These are phyloP conservation scores for Drosophila quinaria DNA, from an alignment of 2,888 invertebrate species.

Conservation along the genomic window DNA sequence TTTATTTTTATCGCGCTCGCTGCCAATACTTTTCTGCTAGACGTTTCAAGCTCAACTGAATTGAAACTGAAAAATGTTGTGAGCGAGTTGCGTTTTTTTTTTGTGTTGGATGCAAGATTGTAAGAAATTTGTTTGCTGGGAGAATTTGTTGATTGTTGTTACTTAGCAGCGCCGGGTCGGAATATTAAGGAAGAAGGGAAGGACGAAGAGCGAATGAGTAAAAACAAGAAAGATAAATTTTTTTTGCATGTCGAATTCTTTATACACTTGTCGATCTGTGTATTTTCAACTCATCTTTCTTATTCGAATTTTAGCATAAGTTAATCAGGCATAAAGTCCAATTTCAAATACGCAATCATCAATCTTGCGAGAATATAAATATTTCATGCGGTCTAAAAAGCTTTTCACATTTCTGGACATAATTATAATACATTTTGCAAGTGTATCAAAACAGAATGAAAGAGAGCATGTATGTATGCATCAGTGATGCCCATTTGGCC, in stretches of 20 bases:
- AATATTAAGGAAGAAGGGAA: conserved; percentile 15
- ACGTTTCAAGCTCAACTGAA: conserved; percentile 67
- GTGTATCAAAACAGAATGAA: conserved; percentile 3
- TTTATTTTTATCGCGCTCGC: conserved; percentile 35
- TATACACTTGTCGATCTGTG: not conserved
- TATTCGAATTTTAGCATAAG: too few species aligned
- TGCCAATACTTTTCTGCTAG: conserved; percentile 57
- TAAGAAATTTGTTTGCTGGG: conserved; percentile 50
- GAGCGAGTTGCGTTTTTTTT: conserved; percentile 27
- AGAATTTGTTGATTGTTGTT: conserved; percentile 80
- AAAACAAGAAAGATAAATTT: not conserved
- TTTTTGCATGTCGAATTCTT: not conserved
- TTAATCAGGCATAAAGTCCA: too few species aligned
- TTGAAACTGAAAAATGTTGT: conserved; percentile 15
- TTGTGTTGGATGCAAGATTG: conserved; percentile 36
- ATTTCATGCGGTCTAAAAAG: too few species aligned
- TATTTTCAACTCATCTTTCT: too few species aligned
- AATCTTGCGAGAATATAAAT: too few species aligned
- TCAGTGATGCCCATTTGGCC: too few species aligned
- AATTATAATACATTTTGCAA: not conserved
- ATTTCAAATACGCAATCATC: too few species aligned
- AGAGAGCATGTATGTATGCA: not conserved
- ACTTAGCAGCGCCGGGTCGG: conserved; percentile 75
- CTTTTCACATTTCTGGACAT: not conserved
- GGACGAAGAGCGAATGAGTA: conserved; percentile 14